Evolutionary conservation across 2,113 vertebrate genomes (phyloP).

Genomic region (Alosa alosa): DNA sequence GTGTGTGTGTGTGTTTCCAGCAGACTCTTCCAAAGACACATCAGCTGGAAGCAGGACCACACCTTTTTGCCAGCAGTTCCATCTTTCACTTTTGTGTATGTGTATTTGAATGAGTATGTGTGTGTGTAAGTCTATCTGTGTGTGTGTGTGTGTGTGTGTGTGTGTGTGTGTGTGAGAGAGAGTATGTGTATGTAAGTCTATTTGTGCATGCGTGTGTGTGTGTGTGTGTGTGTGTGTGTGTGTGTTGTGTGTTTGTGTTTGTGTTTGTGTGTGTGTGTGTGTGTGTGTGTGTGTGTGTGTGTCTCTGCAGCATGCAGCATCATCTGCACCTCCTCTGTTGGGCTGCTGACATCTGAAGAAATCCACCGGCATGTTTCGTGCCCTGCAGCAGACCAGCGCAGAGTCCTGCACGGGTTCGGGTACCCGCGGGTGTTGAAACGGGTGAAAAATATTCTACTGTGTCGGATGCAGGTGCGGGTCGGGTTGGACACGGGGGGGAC

Average conservation of each 20-base stretch:
- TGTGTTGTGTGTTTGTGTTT: not conserved
- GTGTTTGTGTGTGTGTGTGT: not conserved
- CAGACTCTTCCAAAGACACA: not conserved
- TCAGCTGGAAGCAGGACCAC: no score
- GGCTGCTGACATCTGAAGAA: not conserved
- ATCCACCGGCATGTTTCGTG: not conserved
- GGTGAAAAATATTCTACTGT: no score
- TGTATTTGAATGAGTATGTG: not conserved
- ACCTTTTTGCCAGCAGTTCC: not conserved
- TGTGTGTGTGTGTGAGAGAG: not conserved
- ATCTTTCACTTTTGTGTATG: not conserved
- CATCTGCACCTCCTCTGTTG: not conserved
- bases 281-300: not conserved
- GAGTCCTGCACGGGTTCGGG: no score
- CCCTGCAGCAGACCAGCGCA: not conserved
- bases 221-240: not conserved
- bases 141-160: not conserved
- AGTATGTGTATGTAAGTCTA: not conserved
- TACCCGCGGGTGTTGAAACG: no score
- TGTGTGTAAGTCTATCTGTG: not conserved
- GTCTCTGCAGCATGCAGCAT: not conserved
- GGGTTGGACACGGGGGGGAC: no score
- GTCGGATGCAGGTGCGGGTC: no score
- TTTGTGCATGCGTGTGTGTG: not conserved
- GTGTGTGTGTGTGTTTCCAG: not conserved